phyloP scores from a whole-genome alignment of 2,113 vertebrate species.

The Gnathonemus longibarbis region DNA sequence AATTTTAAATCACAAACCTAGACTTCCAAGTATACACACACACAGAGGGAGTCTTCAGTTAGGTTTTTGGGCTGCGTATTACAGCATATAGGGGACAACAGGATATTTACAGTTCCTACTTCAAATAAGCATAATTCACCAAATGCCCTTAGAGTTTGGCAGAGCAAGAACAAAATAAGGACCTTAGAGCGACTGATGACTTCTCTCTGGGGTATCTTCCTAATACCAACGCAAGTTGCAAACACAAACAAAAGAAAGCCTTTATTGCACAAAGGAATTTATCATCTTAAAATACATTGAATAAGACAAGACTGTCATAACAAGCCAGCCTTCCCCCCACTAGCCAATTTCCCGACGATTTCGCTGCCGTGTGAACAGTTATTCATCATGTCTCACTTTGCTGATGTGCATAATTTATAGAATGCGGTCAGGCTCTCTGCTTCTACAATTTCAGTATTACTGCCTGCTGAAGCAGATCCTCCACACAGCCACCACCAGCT shows the following conservation, averaged over 20 bases:
- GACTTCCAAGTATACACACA: background rate
- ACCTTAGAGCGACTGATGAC: background rate
- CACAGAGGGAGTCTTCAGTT: background rate
- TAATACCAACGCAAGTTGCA: background rate
- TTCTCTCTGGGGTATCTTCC: background rate
- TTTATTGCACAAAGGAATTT: constrained; percentile 2
- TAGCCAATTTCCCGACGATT: background rate
- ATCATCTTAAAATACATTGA: constrained; percentile 1
- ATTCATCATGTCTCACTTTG: constrained; percentile 1
- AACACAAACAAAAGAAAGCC: background rate
- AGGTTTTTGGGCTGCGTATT: background rate
- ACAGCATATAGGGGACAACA: background rate
- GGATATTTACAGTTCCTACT: background rate
- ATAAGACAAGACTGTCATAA: constrained; percentile 4
- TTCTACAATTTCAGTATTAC: constrained; percentile 11
- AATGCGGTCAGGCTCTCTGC: background rate
- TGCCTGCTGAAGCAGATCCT: background rate
- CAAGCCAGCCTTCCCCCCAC: background rate
- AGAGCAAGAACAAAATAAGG: background rate
- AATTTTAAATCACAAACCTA: background rate
- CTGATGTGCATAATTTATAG: constrained; percentile 10
- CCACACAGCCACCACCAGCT: background rate
- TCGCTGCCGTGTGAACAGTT: background rate
- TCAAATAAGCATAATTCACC: background rate
- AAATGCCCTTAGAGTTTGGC: background rate